phyloP scores from a whole-genome alignment of 2,797 vertebrate species.

The Lophius americanus region DNA sequence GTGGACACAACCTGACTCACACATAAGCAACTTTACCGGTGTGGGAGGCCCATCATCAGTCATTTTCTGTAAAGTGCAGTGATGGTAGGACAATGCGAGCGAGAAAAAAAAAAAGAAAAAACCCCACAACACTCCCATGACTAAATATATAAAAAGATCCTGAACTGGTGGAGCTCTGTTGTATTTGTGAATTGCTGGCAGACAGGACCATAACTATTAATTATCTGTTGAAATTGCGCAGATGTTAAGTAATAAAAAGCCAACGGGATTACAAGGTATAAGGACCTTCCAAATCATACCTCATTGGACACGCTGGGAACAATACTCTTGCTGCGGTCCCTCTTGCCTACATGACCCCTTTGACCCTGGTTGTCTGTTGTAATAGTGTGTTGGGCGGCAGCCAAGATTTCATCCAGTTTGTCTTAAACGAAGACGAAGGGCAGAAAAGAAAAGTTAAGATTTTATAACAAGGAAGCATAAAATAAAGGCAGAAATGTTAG shows the following conservation, averaged over 20 bases:
- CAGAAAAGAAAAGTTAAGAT: constrained; percentile 14
- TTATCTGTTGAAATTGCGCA: constrained; percentile 17
- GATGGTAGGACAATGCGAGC: constrained; percentile 50
- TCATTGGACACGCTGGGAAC: constrained; percentile 73
- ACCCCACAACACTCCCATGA: constrained; percentile 43
- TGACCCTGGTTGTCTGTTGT: constrained; percentile 88
- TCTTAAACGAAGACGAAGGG: constrained; percentile 73
- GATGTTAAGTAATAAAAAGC: constrained; percentile 3
- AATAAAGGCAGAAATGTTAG: constrained; percentile 30
- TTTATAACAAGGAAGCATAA: constrained; percentile 6
- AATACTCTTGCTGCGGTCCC: constrained; percentile 77
- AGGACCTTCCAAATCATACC: constrained; percentile 55
- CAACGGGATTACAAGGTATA: constrained; percentile 4
- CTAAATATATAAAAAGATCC: constrained; percentile 45
- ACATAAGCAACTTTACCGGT: constrained; percentile 53
- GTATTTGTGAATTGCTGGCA: constrained; percentile 7
- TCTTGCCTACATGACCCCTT: constrained; percentile 86
- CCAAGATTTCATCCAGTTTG: constrained; percentile 94
- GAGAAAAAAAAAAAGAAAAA: constrained; percentile 36
- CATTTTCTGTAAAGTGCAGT: constrained; percentile 55
- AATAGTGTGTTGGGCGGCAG: constrained; percentile 93
- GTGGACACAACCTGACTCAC: constrained; percentile 66
- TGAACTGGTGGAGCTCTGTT: constrained; percentile 24
- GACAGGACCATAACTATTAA: constrained; percentile 12
- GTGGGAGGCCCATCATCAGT: constrained; percentile 71